phyloP scores from a whole-genome alignment of 2,797 vertebrate species.

The Hafferia zeledoni region DNA sequence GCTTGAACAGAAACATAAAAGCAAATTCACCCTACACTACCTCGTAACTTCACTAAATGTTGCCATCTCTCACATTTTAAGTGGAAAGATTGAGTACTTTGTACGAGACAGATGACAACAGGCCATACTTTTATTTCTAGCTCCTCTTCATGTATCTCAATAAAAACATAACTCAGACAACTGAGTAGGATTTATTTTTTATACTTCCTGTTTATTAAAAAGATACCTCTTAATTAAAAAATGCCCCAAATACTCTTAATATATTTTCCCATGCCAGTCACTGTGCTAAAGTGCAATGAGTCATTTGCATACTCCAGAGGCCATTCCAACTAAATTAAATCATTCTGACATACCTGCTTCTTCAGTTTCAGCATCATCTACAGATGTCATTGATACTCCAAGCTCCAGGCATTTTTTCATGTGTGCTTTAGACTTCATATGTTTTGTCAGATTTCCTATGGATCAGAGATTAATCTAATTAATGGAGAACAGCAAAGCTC shows the following conservation, averaged over 20 bases:
- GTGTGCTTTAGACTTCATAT: constrained; percentile 99
- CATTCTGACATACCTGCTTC: constrained; percentile 86
- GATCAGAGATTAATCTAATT: constrained; percentile 40
- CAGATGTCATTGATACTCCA: constrained; percentile 94
- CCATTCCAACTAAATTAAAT: constrained; percentile 17
- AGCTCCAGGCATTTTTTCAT: constrained; percentile 99
- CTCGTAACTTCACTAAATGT: background rate
- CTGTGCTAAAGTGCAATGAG: constrained; percentile 26
- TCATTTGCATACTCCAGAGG: constrained; percentile 39
- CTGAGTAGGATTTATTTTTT: constrained; percentile 5
- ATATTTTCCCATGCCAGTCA: constrained; percentile 19
- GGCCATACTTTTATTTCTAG: background rate
- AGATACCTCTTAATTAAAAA: constrained; percentile 24
- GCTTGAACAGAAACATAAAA: background rate
- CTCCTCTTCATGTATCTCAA: background rate
- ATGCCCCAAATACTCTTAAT: background rate
- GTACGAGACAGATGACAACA: background rate
- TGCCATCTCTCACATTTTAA: background rate
- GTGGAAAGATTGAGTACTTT: background rate
- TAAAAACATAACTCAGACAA: constrained; percentile 7
- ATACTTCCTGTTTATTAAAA: constrained; percentile 34
- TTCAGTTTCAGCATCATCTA: constrained; percentile 91
- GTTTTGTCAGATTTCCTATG: constrained; percentile 97
- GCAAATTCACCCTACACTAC: background rate
- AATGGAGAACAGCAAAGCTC: background rate